These are phyloP conservation scores for Eueides isabella DNA, from an alignment of 1,140 invertebrate species.

Conservation along the genomic window DNA sequence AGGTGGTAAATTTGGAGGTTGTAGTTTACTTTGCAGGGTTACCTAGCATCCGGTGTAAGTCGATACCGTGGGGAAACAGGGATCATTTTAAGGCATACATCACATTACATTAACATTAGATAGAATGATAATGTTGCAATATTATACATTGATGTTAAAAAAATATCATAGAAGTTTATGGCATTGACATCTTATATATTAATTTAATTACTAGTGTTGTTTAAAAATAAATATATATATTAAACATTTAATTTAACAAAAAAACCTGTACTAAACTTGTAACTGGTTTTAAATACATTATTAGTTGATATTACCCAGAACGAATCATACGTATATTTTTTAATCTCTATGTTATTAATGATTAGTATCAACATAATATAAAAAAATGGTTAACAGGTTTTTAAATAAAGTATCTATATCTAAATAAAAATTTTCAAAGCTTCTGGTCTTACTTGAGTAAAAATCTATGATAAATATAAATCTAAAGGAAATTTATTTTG, in stretches of 20 bases:
- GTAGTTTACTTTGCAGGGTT: constrained; percentile 60
- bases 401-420: not conserved
- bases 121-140: constrained; percentile 3
- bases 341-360: constrained; percentile 12
- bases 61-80: constrained; percentile 74
- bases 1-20: constrained; percentile 41
- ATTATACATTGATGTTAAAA: not conserved
- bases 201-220: not conserved
- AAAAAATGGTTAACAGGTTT: constrained; percentile 1
- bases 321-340: constrained; percentile 1
- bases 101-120: constrained; percentile 46
- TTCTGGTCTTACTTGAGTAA: constrained; percentile 10
- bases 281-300: constrained; percentile 9
- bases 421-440: not conserved
- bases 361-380: constrained; percentile 5
- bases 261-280: not conserved
- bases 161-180: not conserved
- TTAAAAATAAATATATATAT: not conserved
- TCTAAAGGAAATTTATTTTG: not conserved
- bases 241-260: not conserved
- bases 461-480: not conserved
- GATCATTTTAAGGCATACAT: constrained; percentile 56
- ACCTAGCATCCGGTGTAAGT: constrained; percentile 76
- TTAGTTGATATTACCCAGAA: constrained; percentile 15
- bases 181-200: not conserved